A percentile compares a stretch with the other conserved stretches of the same genome.
These are phyloP conservation scores for Morone chrysops DNA, from an alignment of 2,113 vertebrate genomes.

Conservation along the genomic window DNA sequence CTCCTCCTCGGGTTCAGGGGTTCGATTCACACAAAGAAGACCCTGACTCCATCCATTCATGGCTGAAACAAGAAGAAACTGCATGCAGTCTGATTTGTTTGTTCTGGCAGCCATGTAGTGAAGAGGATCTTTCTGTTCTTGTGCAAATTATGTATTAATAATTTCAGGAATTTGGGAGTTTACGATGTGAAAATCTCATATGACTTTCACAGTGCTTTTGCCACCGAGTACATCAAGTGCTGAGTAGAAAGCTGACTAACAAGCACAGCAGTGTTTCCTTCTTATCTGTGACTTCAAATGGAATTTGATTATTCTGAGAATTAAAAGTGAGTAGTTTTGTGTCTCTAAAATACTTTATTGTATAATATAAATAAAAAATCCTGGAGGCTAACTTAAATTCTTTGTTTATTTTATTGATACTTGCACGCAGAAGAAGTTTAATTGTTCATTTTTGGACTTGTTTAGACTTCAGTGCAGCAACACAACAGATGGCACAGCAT, in stretches of 20 bases:
- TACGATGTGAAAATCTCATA: conserved; percentile 14
- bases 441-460: neutral
- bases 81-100: neutral
- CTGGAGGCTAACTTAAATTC: neutral
- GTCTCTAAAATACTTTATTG: neutral
- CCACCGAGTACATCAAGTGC: conserved; percentile 2
- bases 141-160: conserved; percentile 30
- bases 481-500: conserved; percentile 33
- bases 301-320: conserved; percentile 2
- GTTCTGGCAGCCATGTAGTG: neutral
- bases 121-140: conserved; percentile 21
- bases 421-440: neutral
- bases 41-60: conserved; percentile 2
- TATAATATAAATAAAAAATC: neutral
- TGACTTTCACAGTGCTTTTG: conserved; percentile 9
- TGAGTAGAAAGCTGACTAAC: neutral
- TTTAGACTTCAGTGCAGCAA: conserved; percentile 1
- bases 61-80: neutral
- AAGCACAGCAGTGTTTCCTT: neutral
- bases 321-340: neutral
- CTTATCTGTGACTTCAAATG: neutral
- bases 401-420: neutral
- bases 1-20: conserved; percentile 25
- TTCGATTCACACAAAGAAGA: conserved; percentile 19
- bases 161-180: conserved; percentile 16